A percentile compares a stretch with the other conserved stretches of the same genome.
Conservation (phyloP, 1,140 invertebrate genomes). For the Neuroterus valhalla region DNA sequence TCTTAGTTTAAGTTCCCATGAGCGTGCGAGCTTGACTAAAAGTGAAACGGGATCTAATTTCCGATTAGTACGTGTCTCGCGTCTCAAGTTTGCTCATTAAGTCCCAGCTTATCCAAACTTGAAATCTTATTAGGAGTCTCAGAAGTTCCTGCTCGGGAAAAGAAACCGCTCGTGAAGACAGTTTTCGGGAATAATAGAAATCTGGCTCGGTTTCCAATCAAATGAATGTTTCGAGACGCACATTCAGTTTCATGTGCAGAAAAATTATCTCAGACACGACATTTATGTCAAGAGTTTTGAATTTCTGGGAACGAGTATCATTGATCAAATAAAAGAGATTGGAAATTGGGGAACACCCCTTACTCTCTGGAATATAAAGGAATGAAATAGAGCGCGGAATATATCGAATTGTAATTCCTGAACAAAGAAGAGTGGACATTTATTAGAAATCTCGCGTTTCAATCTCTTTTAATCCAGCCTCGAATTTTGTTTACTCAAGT, state of each 20-base stretch:
- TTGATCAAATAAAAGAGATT: too few relatives aligned
- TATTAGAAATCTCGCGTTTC: too few relatives aligned
- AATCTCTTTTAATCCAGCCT: too few relatives aligned
- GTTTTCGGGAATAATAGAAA: conserved; percentile 15
- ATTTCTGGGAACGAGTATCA: too few relatives aligned
- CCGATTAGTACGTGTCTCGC: conserved; percentile 36
- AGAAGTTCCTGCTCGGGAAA: background rate
- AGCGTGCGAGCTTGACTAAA: background rate
- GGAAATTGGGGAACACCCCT: too few relatives aligned
- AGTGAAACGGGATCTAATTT: conserved; percentile 26
- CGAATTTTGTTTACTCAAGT: too few relatives aligned
- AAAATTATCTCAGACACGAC: background rate
- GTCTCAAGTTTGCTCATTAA: conserved; percentile 31
- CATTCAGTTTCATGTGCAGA: background rate
- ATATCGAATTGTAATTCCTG: too few relatives aligned
- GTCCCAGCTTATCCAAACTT: conserved; percentile 18
- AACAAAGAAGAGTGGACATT: too few relatives aligned
- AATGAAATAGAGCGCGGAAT: too few relatives aligned
- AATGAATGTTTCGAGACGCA: background rate
- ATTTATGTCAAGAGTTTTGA: too few relatives aligned
- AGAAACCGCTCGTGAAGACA: background rate
- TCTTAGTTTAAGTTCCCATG: background rate
- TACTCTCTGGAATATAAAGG: too few relatives aligned
- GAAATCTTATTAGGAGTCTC: conserved; percentile 30
- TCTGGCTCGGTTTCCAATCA: background rate